These are phyloP conservation scores for Aleiodes leptofemur DNA, from an alignment of 2,888 invertebrate genomes.

Conservation along the genomic window DNA sequence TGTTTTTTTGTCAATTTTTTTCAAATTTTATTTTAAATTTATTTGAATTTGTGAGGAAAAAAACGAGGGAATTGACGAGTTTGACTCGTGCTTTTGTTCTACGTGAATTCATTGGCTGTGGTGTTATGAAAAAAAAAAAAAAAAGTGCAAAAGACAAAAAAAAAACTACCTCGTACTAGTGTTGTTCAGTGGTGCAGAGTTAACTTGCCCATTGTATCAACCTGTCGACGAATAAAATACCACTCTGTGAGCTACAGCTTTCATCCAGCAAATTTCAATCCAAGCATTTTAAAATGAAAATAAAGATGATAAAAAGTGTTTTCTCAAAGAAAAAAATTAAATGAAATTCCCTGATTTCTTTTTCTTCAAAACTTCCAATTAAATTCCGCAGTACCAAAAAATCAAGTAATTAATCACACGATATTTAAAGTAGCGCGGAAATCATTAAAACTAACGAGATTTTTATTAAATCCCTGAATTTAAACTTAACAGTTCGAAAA, in stretches of 20 bases:
- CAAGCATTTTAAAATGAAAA: background rate
- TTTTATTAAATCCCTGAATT: background rate
- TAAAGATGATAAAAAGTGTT: background rate
- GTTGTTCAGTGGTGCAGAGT: conserved; percentile 4
- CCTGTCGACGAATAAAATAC: conserved; percentile 1
- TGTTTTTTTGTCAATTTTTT: background rate
- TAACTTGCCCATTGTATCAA: conserved; percentile 25
- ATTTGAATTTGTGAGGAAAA: background rate
- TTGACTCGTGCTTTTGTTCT: background rate
- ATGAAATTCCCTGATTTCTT: too few species aligned
- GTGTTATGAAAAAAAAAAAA: conserved; percentile 6
- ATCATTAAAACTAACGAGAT: background rate
- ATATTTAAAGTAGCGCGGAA: background rate
- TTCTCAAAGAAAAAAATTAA: too few species aligned
- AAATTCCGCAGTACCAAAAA: too few species aligned
- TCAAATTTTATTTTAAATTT: too few species aligned
- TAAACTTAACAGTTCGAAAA: background rate
- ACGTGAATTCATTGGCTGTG: background rate
- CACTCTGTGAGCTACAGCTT: background rate
- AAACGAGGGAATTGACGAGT: background rate
- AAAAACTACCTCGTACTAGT: too few species aligned
- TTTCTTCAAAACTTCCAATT: too few species aligned
- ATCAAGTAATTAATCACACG: too few species aligned
- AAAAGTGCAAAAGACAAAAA: background rate
- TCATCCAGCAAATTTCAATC: background rate